Base-by-base conservation (phyloP, 2,113 vertebrate genomes). In the Acinonyx jubatus region DNA sequence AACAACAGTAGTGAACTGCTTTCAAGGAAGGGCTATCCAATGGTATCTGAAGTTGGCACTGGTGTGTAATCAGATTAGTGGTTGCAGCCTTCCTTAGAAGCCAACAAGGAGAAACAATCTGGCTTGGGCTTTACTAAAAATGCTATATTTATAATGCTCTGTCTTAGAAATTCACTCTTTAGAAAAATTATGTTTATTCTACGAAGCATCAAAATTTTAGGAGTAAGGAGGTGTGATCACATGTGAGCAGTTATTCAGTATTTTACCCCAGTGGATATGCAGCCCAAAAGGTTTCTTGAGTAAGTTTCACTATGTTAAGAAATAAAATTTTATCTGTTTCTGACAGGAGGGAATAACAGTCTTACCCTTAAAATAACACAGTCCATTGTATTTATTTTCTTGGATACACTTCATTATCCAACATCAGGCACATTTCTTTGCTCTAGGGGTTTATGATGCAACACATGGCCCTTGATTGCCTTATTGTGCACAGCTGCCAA, bases 331-430 rank as follows among this genome's bases (percentile, higher is more conserved):
- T 81, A 96, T 88, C 41, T 80, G 36, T 13, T 61, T 96, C 63
- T 61, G n/a, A 83, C 68, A 84, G 68, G 38, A 96, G 41, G 63
- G 25, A 19, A 45, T 69, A 41, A 29, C 8, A 63, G 21, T 41
- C 33, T 48, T 96, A 63, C 29, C 25, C 15, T 93, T 94, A 71
- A 97, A 96, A 96, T 74, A 87, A 41, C 63, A 68, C 5, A 48
- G 52, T 38, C 31, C 11, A 74, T 82, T 98, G 92, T 92, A 89
- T 97, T 71, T 95, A 93, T 81, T 74, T 89, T 93, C 84, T 86
- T 96, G 80, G 71, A 82, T 94, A 69, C 68, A 97, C 94, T 94
- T 98, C 94, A 81, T 92, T 97, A 85, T 87, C 95, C 95, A 94
- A 95, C 27, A 87, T 29, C 61, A 97, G 55, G 95, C 74, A 91